Conservation (phyloP, 2,113 vertebrate genomes). For the Stigmatopora argus region DNA sequence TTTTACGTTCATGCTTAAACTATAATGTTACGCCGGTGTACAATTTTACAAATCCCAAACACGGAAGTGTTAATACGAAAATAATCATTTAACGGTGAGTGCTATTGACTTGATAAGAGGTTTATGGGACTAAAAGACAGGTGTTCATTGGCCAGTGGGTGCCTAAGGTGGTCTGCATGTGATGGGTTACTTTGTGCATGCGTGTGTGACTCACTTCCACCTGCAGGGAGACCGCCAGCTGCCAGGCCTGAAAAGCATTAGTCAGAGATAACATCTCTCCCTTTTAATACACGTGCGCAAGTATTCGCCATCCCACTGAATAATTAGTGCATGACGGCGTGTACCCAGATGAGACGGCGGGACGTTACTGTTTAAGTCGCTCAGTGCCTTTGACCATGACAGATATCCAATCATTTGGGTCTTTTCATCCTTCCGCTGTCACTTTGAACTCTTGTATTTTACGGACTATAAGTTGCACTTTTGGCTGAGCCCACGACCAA, state of each 20-base stretch:
- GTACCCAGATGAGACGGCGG: background rate
- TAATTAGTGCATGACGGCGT: slow-evolving; percentile 31
- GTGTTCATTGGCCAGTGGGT: slow-evolving; percentile 58
- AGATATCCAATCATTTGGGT: too few relatives aligned
- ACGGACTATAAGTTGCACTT: too few relatives aligned
- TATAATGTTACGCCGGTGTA: too few relatives aligned
- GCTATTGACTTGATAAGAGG: background rate
- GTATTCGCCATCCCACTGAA: slow-evolving; percentile 43
- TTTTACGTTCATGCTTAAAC: too few relatives aligned
- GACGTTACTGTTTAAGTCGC: background rate
- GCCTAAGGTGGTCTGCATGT: slow-evolving; percentile 51
- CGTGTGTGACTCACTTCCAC: slow-evolving; percentile 64
- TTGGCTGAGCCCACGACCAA: too few relatives aligned
- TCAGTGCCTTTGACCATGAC: background rate
- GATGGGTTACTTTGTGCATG: slow-evolving; percentile 35
- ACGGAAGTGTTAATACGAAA: too few relatives aligned
- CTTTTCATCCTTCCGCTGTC: too few relatives aligned
- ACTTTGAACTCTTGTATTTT: too few relatives aligned
- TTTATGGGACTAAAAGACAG: slow-evolving; percentile 35
- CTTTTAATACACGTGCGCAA: slow-evolving; percentile 40
- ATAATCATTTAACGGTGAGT: background rate
- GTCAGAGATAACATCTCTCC: slow-evolving; percentile 52
- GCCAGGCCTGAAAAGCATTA: slow-evolving; percentile 68
- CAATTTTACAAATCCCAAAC: too few relatives aligned
- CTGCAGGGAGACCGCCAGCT: slow-evolving; percentile 64